Evolutionary conservation across 2,797 vertebrate species (phyloP), one percentile per base, ranked within the genome.

Genomic region (Cuniculus paca): DNA sequence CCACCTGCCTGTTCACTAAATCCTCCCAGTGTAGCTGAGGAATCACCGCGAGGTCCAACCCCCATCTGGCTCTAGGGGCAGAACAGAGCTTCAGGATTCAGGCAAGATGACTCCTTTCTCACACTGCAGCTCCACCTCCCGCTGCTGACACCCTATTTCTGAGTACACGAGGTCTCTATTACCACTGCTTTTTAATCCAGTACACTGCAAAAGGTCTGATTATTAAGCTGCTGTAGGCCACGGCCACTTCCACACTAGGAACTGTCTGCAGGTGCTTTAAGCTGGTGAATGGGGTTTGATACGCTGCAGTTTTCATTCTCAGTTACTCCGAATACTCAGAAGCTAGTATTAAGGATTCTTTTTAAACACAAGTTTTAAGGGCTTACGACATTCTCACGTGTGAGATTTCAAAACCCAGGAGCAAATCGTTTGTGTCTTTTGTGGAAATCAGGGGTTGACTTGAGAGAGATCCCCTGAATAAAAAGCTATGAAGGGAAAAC

Each of bases 301-400:
- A 63, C 0, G 6, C 19, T 72, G 28, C 5, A 24, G 78, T 56
- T 89, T 77, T 31, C 80, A 28, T 1, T 79, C 39, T 24, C 65
- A 17, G 58, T 94, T 77, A 63, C 22, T 95, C 31, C 75, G 72
- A 91, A 92, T 50, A 54, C 26, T 61, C 56, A 70, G 60, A 82
- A 60, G 10, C 50, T 31, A 92, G 34, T 60, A 58, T 34, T 45
- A 60, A 91, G 0, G 74, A 80, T 61, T 10, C 39, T 88, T 81
- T 92, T 56, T 84, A 84, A 83, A 82, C 24, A 8, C 16, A 7
- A 95, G 31, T 79, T 91, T 94, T 50, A 79, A 86, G 93, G 34
- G 20, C 54, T 79, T 74, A 26, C 48, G 75, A 10, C 28, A 60
- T 79, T 90, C 88, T 91, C 80, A 85, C 11, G 16, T 48, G 68